Percentiles rank a stretch among this genome's conserved stretches.
phyloP scores from a whole-genome alignment of 2,797 vertebrate genomes.

The Geotrypetes seraphini region DNA sequence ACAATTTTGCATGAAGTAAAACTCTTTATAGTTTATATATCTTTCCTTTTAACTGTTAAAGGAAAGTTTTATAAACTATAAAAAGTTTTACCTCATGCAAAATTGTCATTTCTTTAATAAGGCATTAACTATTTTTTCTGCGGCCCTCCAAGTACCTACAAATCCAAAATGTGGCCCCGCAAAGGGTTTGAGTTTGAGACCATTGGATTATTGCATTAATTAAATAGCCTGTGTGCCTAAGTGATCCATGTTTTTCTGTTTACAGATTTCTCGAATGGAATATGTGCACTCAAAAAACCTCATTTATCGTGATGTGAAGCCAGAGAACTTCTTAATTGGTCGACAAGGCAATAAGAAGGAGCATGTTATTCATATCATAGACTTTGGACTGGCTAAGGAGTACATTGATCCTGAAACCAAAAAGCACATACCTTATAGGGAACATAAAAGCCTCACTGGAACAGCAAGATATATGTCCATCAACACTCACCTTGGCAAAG shows the following conservation, averaged over 20 bases:
- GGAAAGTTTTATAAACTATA: too few species aligned
- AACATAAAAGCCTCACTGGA: conserved; percentile 96
- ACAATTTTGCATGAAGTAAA: too few species aligned
- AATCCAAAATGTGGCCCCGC: too few species aligned
- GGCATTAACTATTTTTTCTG: too few species aligned
- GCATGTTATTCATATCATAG: conserved; percentile 95
- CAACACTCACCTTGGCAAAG: conserved; percentile 97
- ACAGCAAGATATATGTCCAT: conserved; percentile 98
- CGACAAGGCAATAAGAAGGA: conserved; percentile 96
- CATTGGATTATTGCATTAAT: too few species aligned
- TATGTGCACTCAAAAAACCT: conserved; percentile 97
- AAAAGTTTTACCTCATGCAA: too few species aligned
- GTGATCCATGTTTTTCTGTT: background rate
- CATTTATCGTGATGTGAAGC: conserved; percentile 96
- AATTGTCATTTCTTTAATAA: too few species aligned
- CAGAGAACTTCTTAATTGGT: conserved; percentile 96
- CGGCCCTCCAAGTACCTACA: too few species aligned
- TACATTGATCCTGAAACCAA: conserved; percentile 97
- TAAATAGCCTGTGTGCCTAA: too few species aligned
- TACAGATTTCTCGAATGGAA: conserved; percentile 93
- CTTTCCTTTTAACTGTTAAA: too few species aligned
- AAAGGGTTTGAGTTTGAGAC: too few species aligned
- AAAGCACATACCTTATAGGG: conserved; percentile 98
- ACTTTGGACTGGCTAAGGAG: conserved; percentile 97
- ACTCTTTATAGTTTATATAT: too few species aligned